Conservation (phyloP, 2,797 vertebrate genomes). For the Leptodactylus fallax region DNA sequence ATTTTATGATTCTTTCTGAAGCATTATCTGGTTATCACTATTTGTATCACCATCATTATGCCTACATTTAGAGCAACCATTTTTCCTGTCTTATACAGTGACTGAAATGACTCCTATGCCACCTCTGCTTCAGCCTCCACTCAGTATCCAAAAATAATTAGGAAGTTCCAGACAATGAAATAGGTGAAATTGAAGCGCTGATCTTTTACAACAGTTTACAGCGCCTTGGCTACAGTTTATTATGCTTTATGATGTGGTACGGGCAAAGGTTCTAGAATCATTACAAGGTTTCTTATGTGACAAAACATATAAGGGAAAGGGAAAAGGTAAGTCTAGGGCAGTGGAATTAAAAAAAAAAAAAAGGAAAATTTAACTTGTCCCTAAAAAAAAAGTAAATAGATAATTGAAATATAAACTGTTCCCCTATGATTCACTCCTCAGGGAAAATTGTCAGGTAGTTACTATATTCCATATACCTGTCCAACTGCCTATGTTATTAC, state of each 20-base stretch:
- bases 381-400: too few relatives aligned
- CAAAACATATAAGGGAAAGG: too few relatives aligned
- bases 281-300: neutral
- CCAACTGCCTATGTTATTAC: too few relatives aligned
- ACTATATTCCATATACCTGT: too few relatives aligned
- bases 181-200: conserved; percentile 12
- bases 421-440: too few relatives aligned
- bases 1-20: conserved; percentile 7
- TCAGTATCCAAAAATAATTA: conserved; percentile 31
- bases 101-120: conserved; percentile 13
- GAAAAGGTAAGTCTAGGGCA: too few relatives aligned
- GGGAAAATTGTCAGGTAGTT: too few relatives aligned
- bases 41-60: neutral
- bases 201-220: neutral
- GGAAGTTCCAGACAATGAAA: neutral
- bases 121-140: neutral
- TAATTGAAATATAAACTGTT: too few relatives aligned
- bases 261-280: neutral
- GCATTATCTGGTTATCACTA: neutral
- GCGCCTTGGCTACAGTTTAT: neutral
- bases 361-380: too few relatives aligned
- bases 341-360: too few relatives aligned
- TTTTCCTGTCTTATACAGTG: neutral
- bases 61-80: conserved; percentile 5
- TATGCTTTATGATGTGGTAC: neutral